Evolutionary conservation across 2,888 invertebrate genomes (phyloP).

Genomic region (Brachypalpus laphriformis): DNA sequence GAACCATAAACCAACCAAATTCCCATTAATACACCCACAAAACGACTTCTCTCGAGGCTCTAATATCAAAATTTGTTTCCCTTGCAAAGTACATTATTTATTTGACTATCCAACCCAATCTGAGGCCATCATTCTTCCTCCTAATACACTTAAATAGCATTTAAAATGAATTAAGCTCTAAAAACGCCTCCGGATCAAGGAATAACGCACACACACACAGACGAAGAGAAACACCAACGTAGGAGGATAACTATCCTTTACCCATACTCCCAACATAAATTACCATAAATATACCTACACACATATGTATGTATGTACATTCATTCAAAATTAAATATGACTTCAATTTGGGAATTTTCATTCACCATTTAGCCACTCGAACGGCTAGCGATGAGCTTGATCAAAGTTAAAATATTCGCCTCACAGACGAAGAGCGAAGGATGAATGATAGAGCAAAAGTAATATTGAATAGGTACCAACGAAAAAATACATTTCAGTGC

Average conservation of each 20-base stretch:
- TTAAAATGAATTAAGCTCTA: slow-evolving; percentile 59
- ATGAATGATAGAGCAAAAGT: slow-evolving; percentile 45
- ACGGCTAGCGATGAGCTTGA: slow-evolving; percentile 18
- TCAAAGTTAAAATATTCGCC: slow-evolving; percentile 55
- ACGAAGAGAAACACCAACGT: neutral
- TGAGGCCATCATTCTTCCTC: slow-evolving; percentile 34
- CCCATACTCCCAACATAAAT: slow-evolving; percentile 16
- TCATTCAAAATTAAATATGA: slow-evolving; percentile 63
- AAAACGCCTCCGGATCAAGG: slow-evolving; percentile 31
- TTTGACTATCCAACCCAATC: slow-evolving; percentile 15
- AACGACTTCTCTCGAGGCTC: slow-evolving; percentile 29
- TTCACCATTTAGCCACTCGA: slow-evolving; percentile 53
- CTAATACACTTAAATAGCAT: slow-evolving; percentile 59
- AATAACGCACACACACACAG: neutral
- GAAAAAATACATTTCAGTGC: slow-evolving; percentile 9
- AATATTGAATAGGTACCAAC: neutral
- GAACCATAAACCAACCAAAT: slow-evolving; percentile 38
- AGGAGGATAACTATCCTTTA: slow-evolving; percentile 20
- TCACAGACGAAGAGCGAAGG: slow-evolving; percentile 15
- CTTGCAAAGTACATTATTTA: slow-evolving; percentile 27
- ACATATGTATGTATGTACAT: too few relatives aligned
- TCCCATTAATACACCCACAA: slow-evolving; percentile 35
- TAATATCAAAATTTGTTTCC: slow-evolving; percentile 54
- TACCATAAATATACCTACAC: slow-evolving; percentile 30
- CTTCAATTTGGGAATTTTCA: slow-evolving; percentile 56